These are phyloP conservation scores for Cheilosia vulpina DNA, from an alignment of 2,888 invertebrate genomes.

Conservation along the genomic window DNA sequence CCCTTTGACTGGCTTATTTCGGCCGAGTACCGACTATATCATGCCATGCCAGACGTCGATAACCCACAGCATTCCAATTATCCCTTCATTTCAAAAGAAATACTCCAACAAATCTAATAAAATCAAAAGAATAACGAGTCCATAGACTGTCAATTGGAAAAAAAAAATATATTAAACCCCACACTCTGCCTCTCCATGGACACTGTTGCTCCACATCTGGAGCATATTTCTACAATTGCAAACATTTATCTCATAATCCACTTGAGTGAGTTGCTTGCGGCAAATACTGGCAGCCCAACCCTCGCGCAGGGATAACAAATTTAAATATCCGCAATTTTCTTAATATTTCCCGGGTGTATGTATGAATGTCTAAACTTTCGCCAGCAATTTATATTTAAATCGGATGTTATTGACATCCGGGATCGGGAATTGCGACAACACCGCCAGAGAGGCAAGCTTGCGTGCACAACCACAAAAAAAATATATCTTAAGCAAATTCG, in stretches of 20 bases:
- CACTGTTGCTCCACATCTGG: not conserved
- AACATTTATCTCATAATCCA: conserved; percentile 43
- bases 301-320: conserved; percentile 45
- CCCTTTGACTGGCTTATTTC: no score
- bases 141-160: not conserved
- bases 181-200: not conserved
- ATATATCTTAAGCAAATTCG: conserved; percentile 26
- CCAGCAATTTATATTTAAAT: conserved; percentile 53
- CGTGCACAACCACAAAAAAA: not conserved
- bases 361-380: conserved; percentile 32
- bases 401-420: conserved; percentile 66
- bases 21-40: no score
- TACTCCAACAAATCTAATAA: conserved; percentile 11
- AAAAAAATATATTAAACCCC: not conserved
- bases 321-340: conserved; percentile 67
- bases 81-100: not conserved
- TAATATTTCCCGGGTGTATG: conserved; percentile 44
- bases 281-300: not conserved
- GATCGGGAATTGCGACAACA: conserved; percentile 45
- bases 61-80: conserved; percentile 7
- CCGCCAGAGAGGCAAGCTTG: not conserved
- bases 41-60: not conserved
- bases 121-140: conserved; percentile 13
- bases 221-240: conserved; percentile 28
- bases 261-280: conserved; percentile 1